A percentile compares a stretch with the other conserved stretches of the same genome.
phyloP scores from a whole-genome alignment of 1,140 invertebrate species.

The Kradibia gibbosae region DNA sequence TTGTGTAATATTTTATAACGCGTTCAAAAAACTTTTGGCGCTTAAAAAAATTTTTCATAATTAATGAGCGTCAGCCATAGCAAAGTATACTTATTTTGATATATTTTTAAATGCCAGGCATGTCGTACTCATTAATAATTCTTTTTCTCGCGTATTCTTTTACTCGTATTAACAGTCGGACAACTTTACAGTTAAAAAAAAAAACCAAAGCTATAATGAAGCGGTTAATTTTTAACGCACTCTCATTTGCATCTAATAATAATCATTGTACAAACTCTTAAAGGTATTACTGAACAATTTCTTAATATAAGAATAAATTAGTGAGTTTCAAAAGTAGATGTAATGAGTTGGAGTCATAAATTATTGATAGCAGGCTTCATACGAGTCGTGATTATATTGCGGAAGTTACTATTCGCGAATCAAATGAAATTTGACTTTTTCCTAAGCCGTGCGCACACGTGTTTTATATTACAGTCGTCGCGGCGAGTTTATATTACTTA shows the following conservation, averaged over 20 bases:
- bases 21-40: not conserved
- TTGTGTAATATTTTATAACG: not conserved
- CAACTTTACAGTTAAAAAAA: too few relatives aligned
- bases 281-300: not conserved
- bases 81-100: too few relatives aligned
- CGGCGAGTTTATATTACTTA: not conserved
- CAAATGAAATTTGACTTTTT: constrained; percentile 15
- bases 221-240: not conserved
- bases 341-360: constrained; percentile 11
- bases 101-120: too few relatives aligned
- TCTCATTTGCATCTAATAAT: too few relatives aligned
- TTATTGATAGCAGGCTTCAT: not conserved
- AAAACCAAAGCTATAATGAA: too few relatives aligned
- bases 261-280: not conserved
- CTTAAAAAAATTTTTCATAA: too few relatives aligned
- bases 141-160: too few relatives aligned
- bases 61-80: too few relatives aligned
- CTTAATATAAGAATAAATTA: not conserved
- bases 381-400: constrained; percentile 1
- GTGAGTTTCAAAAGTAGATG: not conserved
- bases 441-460: not conserved
- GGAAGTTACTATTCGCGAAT: not conserved
- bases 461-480: not conserved
- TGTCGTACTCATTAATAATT: too few relatives aligned
- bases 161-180: too few relatives aligned